These are phyloP conservation scores for Xenopus borealis DNA, from an alignment of 2,113 vertebrate genomes.

Conservation along the genomic window DNA sequence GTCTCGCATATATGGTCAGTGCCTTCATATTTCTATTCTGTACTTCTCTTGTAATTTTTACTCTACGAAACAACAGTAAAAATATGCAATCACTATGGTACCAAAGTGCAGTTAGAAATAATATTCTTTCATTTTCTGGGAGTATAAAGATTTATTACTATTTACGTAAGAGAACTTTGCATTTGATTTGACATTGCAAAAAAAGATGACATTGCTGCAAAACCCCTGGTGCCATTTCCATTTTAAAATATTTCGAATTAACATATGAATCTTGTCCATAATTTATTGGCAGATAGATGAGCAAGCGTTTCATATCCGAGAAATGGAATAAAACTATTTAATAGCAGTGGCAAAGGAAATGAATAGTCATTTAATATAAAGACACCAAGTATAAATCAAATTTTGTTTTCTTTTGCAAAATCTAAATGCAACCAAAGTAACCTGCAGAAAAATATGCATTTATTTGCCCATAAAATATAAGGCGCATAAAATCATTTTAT, in stretches of 20 bases:
- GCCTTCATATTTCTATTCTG: too few species aligned
- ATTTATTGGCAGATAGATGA: conserved; percentile 38
- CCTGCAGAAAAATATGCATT: too few species aligned
- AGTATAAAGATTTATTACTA: conserved; percentile 22
- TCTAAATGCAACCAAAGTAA: neutral
- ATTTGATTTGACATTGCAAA: conserved; percentile 36
- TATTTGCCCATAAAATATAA: too few species aligned
- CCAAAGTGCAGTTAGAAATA: too few species aligned
- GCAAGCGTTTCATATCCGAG: conserved; percentile 32
- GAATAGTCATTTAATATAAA: conserved; percentile 27
- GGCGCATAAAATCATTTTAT: too few species aligned
- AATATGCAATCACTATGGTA: too few species aligned
- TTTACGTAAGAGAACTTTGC: conserved; percentile 18
- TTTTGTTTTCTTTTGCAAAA: conserved; percentile 14
- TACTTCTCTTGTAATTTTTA: too few species aligned
- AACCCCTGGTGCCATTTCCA: conserved; percentile 25
- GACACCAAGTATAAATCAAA: conserved; percentile 15
- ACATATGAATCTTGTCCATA: conserved; percentile 40
- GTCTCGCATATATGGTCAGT: too few species aligned
- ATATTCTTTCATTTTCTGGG: neutral
- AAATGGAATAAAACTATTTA: conserved; percentile 39
- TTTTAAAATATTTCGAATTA: conserved; percentile 23
- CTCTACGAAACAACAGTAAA: too few species aligned
- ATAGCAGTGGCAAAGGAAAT: conserved; percentile 31
- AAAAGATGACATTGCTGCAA: conserved; percentile 14